These are phyloP conservation scores for Pogonognathellus flavescens DNA, from an alignment of 1,140 invertebrate species.

Conservation along the genomic window DNA sequence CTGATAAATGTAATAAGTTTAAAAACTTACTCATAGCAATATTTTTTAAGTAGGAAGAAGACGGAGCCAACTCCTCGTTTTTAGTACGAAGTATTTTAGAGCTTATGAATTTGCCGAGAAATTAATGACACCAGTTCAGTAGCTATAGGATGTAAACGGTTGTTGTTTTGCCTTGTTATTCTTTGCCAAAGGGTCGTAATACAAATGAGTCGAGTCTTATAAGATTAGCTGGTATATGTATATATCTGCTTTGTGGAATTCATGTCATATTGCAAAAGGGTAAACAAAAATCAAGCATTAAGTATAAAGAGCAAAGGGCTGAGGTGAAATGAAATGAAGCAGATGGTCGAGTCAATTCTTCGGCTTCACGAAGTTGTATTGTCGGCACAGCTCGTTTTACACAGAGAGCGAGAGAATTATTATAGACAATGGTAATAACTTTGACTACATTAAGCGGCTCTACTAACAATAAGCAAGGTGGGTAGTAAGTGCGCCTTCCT, in stretches of 20 bases:
- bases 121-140: constrained; percentile 3
- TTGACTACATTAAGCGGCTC: constrained; percentile 38
- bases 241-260: background rate
- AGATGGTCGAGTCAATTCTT: constrained; percentile 26
- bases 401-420: constrained; percentile 41
- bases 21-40: too few species aligned
- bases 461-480: constrained; percentile 14
- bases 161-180: constrained; percentile 5
- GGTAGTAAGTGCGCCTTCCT: too few species aligned
- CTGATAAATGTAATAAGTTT: too few species aligned
- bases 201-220: background rate
- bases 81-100: too few species aligned
- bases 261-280: constrained; percentile 15
- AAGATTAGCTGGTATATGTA: background rate
- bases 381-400: constrained; percentile 22
- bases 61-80: too few species aligned
- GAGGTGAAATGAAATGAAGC: constrained; percentile 1
- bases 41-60: too few species aligned
- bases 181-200: background rate
- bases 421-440: constrained; percentile 50
- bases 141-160: background rate
- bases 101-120: constrained; percentile 5
- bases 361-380: constrained; percentile 30
- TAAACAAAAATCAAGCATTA: constrained; percentile 21
- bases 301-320: constrained; percentile 5